phyloP scores from a whole-genome alignment of 1,140 invertebrate species.

The Halictus rubicundus region DNA sequence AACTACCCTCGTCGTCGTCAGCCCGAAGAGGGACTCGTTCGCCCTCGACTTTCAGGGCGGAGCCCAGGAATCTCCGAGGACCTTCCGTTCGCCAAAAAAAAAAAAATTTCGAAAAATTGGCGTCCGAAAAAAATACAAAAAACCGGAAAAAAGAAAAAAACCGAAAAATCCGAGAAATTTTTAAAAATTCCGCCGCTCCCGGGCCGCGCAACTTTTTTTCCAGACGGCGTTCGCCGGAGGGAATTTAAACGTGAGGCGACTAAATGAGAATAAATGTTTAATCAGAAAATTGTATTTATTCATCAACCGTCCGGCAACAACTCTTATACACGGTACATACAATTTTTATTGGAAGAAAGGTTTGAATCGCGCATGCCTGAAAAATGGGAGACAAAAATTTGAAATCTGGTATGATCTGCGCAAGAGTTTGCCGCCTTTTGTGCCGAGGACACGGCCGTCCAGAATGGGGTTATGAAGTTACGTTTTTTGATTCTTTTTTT shows the following conservation, averaged over 20 bases:
- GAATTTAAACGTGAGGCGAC: conserved; percentile 4
- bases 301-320: not conserved
- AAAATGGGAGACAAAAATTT: not conserved
- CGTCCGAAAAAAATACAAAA: conserved; percentile 34
- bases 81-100: conserved; percentile 50
- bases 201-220: not conserved
- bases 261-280: not conserved
- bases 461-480: too few relatives aligned
- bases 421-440: too few relatives aligned
- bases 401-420: not conserved
- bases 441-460: too few relatives aligned
- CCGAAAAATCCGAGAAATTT: conserved; percentile 27
- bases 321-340: not conserved
- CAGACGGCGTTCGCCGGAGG: not conserved
- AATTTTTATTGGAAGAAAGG: not conserved
- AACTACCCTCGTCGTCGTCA: conserved; percentile 66
- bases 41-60: conserved; percentile 75
- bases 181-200: conserved; percentile 18
- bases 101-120: conserved; percentile 60
- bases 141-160: conserved; percentile 45
- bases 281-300: conserved; percentile 1
- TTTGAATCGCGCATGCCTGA: conserved; percentile 16
- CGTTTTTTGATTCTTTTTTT: not conserved
- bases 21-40: conserved; percentile 66
- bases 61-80: conserved; percentile 70